Evolutionary conservation across 2,888 invertebrate species (phyloP), one percentile per base, ranked within the genome.

Genomic region (Trichopoda pennipes): DNA sequence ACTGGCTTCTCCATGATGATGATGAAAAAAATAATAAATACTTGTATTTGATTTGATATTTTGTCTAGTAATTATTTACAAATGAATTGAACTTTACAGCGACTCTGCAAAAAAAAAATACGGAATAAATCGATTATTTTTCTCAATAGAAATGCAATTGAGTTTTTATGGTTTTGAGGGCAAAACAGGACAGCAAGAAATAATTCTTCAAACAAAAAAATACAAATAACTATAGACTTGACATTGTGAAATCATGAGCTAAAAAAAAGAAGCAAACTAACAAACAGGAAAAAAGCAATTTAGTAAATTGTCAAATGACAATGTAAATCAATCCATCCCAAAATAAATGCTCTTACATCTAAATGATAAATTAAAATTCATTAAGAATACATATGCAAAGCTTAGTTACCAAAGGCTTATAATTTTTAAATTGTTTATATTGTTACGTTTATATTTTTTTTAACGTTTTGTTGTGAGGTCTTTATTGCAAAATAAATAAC

Each of bases 261-360:
- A n/a, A n/a, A n/a, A n/a, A n/a, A n/a, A n/a, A 42, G 16, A 44
- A 56, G 35, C 44, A 55, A 38, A 53, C 77, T 7, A 28, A 28
- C 28, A 6, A 6, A 28, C 1, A 73, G 74, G 51, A 78, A 55
- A 74, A 78, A 78, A 78, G 81, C 74, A 81, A 81, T 81, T 78
- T 81, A 44, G 64, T 64, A 69, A 73, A 81, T 78, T 81, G 74
- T 81, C 78, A 78, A 81, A 53, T 70, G 74, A 74, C 81, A 74
- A 74, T 69, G 64, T 74, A 77, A 23, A 56, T 61, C 19, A 19
- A 35, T 49, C 12, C 47, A 38, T 16, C 16, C 4, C 35, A 17
- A 76, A 21, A 76, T 19, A 58, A 21, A 49, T 8, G 19, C 21
- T 32, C 1, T 16, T 19, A 53, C 21, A 63, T 1, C 23, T 49